Percentiles rank a stretch among this genome's conserved stretches.
Evolutionary conservation across 2,797 vertebrate species (phyloP).

Genomic region (Manis pentadactyla): DNA sequence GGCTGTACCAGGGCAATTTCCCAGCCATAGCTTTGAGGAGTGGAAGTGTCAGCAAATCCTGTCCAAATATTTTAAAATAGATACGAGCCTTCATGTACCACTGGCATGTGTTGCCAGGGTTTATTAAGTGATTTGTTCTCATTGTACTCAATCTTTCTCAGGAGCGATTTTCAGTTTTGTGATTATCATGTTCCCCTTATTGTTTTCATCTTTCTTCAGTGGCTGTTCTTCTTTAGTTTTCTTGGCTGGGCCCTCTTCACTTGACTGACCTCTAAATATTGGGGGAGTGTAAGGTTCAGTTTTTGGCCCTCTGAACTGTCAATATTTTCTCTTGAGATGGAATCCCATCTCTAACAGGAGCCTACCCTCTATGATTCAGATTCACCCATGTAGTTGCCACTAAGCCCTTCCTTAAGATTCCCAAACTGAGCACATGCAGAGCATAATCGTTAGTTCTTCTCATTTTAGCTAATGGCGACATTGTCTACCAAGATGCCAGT

Average conservation of each 20-base stretch:
- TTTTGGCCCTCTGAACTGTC: neutral
- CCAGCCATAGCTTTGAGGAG: neutral
- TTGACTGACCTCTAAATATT: neutral
- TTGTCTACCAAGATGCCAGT: neutral
- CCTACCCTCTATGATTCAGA: neutral
- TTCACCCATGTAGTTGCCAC: neutral
- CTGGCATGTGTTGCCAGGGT: neutral
- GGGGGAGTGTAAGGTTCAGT: neutral
- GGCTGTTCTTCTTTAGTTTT: neutral
- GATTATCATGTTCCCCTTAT: neutral
- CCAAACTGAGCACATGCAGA: neutral
- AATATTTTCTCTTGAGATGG: neutral
- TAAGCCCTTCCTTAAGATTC: neutral
- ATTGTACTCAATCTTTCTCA: neutral
- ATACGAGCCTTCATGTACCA: neutral
- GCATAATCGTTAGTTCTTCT: neutral
- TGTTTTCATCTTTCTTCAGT: neutral
- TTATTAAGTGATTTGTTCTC: neutral
- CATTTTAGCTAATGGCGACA: neutral
- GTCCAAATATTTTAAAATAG: constrained; percentile 10
- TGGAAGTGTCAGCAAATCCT: neutral
- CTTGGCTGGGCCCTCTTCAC: neutral
- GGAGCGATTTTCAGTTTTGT: constrained; percentile 17
- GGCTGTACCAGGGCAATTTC: neutral
- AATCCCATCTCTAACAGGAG: neutral